Conservation (phyloP, 2,797 vertebrate genomes). For the Urosaurus nigricauda region DNA sequence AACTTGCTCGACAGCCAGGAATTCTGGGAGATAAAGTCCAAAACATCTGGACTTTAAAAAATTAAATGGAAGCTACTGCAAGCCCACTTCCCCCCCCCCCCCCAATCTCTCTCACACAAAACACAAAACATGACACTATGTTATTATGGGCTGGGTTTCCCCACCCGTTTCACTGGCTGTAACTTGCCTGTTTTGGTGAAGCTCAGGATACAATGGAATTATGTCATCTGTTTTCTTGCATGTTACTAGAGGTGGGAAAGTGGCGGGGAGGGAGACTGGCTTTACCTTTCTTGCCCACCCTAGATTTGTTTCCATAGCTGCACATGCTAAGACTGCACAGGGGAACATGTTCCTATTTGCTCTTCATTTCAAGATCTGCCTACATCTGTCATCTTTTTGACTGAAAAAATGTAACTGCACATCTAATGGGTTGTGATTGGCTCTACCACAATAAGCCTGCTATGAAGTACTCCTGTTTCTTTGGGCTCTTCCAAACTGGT, state of each 20-base stretch:
- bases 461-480: background rate
- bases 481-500: background rate
- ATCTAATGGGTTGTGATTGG: background rate
- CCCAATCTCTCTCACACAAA: background rate
- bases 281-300: background rate
- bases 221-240: background rate
- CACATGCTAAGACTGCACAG: background rate
- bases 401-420: no score
- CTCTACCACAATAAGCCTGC: background rate
- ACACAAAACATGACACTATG: background rate
- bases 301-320: background rate
- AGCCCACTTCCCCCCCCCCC: background rate
- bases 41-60: background rate
- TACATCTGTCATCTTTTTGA: slow-evolving; percentile 5
- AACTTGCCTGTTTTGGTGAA: background rate
- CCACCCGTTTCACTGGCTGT: background rate
- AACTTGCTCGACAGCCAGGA: no score
- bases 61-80: background rate
- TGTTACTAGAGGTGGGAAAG: background rate
- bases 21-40: no score
- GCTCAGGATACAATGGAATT: background rate
- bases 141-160: background rate
- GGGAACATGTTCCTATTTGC: background rate
- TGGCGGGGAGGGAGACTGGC: no score
- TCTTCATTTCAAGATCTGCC: background rate